A percentile compares a stretch with the other conserved stretches of the same genome.
phyloP scores from a whole-genome alignment of 2,888 invertebrate genomes.

The Drosophila antonietae region DNA sequence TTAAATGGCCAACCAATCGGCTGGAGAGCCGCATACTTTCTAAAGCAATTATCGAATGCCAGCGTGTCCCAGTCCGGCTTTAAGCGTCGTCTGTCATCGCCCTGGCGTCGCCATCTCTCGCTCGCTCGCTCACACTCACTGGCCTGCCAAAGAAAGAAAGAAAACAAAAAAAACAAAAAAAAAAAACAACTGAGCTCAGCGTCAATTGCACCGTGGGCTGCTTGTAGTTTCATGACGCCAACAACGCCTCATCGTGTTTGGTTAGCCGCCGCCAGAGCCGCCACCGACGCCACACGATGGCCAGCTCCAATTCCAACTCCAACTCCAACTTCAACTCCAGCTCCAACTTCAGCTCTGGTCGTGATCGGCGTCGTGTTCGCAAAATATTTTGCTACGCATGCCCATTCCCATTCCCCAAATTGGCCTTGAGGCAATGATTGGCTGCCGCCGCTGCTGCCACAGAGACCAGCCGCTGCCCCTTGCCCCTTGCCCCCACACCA shows the following conservation, averaged over 20 bases:
- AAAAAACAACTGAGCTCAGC: constrained; percentile 31
- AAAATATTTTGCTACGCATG: constrained; percentile 68
- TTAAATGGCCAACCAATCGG: constrained; percentile 70
- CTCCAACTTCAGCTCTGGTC: constrained; percentile 31
- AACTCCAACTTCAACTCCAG: constrained; percentile 3
- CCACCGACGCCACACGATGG: constrained; percentile 72
- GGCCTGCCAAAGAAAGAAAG: not conserved
- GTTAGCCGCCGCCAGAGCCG: constrained; percentile 81
- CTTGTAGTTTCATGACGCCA: constrained; percentile 82
- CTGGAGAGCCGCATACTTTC: constrained; percentile 74
- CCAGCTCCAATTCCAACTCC: constrained; percentile 14
- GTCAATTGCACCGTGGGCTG: constrained; percentile 71
- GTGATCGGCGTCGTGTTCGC: constrained; percentile 66
- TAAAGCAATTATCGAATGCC: constrained; percentile 80
- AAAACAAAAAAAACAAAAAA: not conserved
- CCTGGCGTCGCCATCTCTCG: constrained; percentile 67
- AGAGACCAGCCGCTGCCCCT: constrained; percentile 5
- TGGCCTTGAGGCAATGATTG: constrained; percentile 80
- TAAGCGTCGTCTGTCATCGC: constrained; percentile 56
- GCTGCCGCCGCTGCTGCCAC: constrained; percentile 57
- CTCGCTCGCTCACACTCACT: constrained; percentile 10
- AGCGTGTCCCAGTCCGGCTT: constrained; percentile 53
- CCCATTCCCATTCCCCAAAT: constrained; percentile 67
- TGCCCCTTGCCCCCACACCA: constrained; percentile 3
- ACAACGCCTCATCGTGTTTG: constrained; percentile 83